phyloP scores from a whole-genome alignment of 2,888 invertebrate genomes.

The Rambutsinella grinnellia region DNA sequence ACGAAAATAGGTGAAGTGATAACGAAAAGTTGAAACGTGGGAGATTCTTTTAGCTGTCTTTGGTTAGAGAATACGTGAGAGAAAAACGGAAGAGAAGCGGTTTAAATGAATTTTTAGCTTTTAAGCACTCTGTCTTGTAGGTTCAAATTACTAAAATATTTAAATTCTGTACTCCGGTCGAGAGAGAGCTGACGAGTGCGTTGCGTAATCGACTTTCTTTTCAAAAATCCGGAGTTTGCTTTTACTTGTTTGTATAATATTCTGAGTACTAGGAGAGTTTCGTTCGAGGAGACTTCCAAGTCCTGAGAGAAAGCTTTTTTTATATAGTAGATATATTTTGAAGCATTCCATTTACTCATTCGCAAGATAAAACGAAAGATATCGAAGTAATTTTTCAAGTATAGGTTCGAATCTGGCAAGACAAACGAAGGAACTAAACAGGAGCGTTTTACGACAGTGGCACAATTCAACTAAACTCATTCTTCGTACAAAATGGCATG shows the following conservation, averaged over 20 bases:
- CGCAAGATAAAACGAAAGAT: too few relatives aligned
- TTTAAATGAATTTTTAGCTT: neutral
- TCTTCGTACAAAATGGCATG: neutral
- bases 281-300: slow-evolving; percentile 60
- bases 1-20: neutral
- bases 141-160: neutral
- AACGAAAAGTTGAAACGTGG: slow-evolving; percentile 12
- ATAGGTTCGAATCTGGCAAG: neutral
- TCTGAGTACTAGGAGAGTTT: slow-evolving; percentile 53
- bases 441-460: neutral
- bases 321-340: neutral
- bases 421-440: neutral
- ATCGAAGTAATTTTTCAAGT: neutral
- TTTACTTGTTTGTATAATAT: neutral
- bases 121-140: slow-evolving; percentile 32
- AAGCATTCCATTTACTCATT: neutral
- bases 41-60: neutral
- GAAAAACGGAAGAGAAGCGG: slow-evolving; percentile 27
- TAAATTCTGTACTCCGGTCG: neutral
- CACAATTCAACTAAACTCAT: neutral
- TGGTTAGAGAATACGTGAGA: slow-evolving; percentile 33
- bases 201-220: too few relatives aligned
- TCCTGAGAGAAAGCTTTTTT: slow-evolving; percentile 56
- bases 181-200: neutral
- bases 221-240: neutral